phyloP scores from a whole-genome alignment of 2,888 invertebrate genomes.

The Nomada ferruginata region DNA sequence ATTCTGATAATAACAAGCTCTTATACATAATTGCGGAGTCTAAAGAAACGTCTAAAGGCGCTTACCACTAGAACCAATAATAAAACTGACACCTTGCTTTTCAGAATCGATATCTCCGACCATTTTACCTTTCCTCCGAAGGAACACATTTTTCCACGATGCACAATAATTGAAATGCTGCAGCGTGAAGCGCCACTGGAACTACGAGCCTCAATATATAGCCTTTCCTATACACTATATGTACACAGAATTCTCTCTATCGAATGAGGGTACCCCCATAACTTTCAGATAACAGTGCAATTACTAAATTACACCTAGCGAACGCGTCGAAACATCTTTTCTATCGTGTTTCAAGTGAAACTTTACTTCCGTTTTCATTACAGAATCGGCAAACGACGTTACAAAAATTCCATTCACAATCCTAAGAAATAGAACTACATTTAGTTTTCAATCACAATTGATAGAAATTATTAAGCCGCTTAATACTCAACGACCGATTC shows the following conservation, averaged over 20 bases:
- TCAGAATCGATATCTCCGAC: not conserved
- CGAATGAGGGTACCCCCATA: constrained; percentile 67
- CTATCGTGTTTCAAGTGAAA: not conserved
- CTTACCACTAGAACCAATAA: constrained; percentile 44
- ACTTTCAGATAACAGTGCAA: constrained; percentile 32
- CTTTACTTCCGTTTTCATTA: not conserved
- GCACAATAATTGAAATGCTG: constrained; percentile 14
- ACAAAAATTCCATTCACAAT: not conserved
- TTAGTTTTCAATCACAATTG: too few relatives aligned
- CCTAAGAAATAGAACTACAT: too few relatives aligned
- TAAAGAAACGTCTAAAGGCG: not conserved
- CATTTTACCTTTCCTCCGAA: not conserved
- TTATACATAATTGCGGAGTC: too few relatives aligned
- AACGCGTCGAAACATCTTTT: not conserved
- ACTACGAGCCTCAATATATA: constrained; percentile 44
- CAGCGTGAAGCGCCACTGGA: constrained; percentile 5
- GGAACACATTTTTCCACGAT: constrained; percentile 3
- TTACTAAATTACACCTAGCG: constrained; percentile 44
- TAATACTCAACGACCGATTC: too few relatives aligned
- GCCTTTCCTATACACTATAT: constrained; percentile 1
- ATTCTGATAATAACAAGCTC: not conserved
- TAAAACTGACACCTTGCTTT: constrained; percentile 13
- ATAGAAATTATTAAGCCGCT: too few relatives aligned
- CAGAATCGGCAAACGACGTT: not conserved
- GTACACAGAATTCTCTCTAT: constrained; percentile 29